These are phyloP conservation scores for Danio jaintianensis DNA, from an alignment of 2,797 vertebrate genomes.

Conservation along the genomic window DNA sequence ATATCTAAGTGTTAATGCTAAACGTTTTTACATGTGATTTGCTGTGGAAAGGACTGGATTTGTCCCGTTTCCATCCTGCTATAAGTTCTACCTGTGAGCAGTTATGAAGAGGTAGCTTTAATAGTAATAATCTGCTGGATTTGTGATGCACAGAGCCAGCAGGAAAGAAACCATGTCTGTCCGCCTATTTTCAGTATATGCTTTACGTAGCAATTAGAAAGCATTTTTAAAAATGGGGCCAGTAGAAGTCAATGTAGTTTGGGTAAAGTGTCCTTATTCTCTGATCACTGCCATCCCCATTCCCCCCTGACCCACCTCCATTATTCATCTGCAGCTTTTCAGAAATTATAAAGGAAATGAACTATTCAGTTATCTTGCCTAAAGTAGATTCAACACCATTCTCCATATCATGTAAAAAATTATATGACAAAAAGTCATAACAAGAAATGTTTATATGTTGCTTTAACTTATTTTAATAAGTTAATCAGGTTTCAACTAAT, in stretches of 20 bases:
- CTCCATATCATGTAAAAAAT: background rate
- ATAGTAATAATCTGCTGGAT: constrained; percentile 26
- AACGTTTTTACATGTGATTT: constrained; percentile 4
- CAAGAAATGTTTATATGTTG: too few species aligned
- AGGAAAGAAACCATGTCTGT: background rate
- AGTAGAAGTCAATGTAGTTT: constrained; percentile 53
- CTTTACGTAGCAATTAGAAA: constrained; percentile 32
- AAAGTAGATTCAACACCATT: constrained; percentile 16
- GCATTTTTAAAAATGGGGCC: constrained; percentile 26
- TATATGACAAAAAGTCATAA: too few species aligned
- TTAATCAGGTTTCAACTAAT: too few species aligned
- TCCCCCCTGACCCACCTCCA: background rate
- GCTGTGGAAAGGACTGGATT: constrained; percentile 15
- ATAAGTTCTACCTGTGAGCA: background rate
- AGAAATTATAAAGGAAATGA: constrained; percentile 1
- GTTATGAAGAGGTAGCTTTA: constrained; percentile 23
- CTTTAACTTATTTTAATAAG: too few species aligned
- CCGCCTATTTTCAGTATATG: background rate
- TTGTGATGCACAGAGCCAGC: background rate
- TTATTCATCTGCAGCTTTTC: constrained; percentile 1
- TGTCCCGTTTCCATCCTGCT: constrained; percentile 13
- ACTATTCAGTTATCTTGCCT: background rate
- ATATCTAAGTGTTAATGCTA: constrained; percentile 7
- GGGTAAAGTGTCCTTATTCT: constrained; percentile 61
- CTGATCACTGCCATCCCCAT: constrained; percentile 50